phyloP scores from a whole-genome alignment of 2,797 vertebrate species.

The Sarcoramphus papa region DNA sequence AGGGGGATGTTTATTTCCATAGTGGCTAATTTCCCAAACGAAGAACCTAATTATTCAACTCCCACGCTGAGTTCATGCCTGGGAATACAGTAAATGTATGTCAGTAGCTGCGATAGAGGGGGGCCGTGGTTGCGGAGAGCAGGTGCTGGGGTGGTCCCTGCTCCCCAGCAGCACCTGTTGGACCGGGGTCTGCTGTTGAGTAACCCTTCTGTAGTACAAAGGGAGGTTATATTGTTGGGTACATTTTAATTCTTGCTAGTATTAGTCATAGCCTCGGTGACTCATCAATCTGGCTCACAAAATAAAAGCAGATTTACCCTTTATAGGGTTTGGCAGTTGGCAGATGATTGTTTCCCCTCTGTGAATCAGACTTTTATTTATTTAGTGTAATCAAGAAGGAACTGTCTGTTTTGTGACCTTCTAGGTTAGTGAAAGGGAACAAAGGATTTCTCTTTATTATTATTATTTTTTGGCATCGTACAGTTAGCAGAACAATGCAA shows the following conservation, averaged over 20 bases:
- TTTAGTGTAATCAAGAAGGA: constrained; percentile 80
- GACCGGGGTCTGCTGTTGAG: neutral
- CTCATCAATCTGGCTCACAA: constrained; percentile 73
- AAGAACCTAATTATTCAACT: neutral
- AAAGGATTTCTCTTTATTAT: constrained; percentile 72
- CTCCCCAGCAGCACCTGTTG: constrained; percentile 4
- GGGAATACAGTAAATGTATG: neutral
- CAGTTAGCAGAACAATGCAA: constrained; percentile 70
- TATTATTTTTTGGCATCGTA: constrained; percentile 69
- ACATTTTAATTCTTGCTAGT: constrained; percentile 54
- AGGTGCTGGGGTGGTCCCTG: neutral
- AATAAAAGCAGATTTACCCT: constrained; percentile 71
- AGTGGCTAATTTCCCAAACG: neutral
- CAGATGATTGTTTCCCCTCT: constrained; percentile 59
- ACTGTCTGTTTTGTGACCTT: constrained; percentile 79
- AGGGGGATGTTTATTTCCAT: neutral
- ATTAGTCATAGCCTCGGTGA: constrained; percentile 72
- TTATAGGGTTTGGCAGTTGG: constrained; percentile 66
- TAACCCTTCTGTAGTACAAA: constrained; percentile 17
- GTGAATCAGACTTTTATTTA: constrained; percentile 75
- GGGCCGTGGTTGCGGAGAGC: neutral
- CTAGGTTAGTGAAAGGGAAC: constrained; percentile 74
- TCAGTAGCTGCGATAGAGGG: neutral
- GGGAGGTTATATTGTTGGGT: constrained; percentile 35
- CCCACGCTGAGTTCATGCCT: neutral